Conservation (phyloP, 2,113 vertebrate species). For the Python bivittatus region DNA sequence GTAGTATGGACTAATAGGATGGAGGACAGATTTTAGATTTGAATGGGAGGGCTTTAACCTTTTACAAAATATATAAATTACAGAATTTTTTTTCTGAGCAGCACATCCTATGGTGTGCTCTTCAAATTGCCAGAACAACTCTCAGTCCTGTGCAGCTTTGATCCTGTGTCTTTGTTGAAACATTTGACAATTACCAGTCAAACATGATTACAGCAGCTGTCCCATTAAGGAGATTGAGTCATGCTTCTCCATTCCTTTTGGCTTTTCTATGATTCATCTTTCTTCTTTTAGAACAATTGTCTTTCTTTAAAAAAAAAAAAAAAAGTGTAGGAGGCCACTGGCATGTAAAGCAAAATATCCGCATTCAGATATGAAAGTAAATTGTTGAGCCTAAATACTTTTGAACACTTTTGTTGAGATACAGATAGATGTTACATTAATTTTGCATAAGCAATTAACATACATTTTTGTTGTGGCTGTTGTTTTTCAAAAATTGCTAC, state of each 20-base stretch:
- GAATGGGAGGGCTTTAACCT: neutral
- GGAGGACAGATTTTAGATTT: neutral
- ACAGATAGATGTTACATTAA: neutral
- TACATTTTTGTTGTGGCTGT: neutral
- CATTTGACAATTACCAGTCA: slow-evolving; percentile 82
- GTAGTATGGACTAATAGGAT: neutral
- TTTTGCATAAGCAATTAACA: neutral
- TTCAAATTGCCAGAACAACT: slow-evolving; percentile 71
- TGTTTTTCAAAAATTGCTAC: neutral
- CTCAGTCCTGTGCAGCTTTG: slow-evolving; percentile 42
- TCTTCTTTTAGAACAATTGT: slow-evolving; percentile 90
- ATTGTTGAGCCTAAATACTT: slow-evolving; percentile 24
- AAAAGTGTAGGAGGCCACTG: slow-evolving; percentile 80
- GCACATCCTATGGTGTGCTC: slow-evolving; percentile 33
- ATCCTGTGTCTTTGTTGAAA: slow-evolving; percentile 69
- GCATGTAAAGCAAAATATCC: slow-evolving; percentile 71
- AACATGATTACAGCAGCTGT: slow-evolving; percentile 87
- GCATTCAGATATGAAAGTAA: slow-evolving; percentile 17
- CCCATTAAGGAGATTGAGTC: slow-evolving; percentile 78
- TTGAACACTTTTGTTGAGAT: neutral
- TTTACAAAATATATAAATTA: slow-evolving; percentile 23
- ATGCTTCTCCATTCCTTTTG: slow-evolving; percentile 81
- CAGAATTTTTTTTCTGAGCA: slow-evolving; percentile 1
- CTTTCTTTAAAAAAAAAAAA: slow-evolving; percentile 65
- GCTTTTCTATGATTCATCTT: slow-evolving; percentile 84